Percentiles rank a stretch among this genome's conserved stretches.
phyloP scores from a whole-genome alignment of 2,797 vertebrate genomes.

The Xiphophorus birchmanni region DNA sequence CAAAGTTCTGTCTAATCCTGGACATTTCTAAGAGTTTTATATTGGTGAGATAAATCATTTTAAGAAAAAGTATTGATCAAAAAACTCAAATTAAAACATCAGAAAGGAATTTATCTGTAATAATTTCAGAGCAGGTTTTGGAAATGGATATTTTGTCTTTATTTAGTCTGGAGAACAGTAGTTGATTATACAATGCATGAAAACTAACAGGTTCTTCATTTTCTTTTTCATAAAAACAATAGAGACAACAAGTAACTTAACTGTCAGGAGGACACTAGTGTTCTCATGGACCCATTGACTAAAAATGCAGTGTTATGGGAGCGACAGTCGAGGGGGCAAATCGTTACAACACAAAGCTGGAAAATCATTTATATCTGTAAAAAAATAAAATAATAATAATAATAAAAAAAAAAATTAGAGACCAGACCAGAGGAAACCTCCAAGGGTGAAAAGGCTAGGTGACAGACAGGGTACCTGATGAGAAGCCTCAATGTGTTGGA shows the following conservation, averaged over 20 bases:
- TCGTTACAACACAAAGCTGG: background rate
- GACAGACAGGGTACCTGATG: slow-evolving; percentile 15
- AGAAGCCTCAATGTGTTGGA: slow-evolving; percentile 3
- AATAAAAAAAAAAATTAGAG: no score
- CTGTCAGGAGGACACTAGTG: no score
- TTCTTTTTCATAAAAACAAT: background rate
- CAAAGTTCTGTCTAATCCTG: background rate
- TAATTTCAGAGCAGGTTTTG: background rate
- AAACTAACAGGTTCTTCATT: background rate
- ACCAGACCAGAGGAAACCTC: slow-evolving; percentile 1
- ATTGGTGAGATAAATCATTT: background rate
- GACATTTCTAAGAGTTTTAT: background rate
- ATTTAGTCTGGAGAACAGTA: background rate
- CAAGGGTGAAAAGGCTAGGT: background rate
- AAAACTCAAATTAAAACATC: background rate
- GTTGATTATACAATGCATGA: background rate
- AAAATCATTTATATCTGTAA: background rate
- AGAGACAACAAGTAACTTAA: background rate
- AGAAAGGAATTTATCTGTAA: background rate
- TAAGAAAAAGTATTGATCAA: background rate
- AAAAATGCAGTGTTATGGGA: background rate
- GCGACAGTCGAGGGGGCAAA: no score
- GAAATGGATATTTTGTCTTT: background rate
- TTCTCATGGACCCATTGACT: no score
- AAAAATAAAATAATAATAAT: no score